phyloP scores from a whole-genome alignment of 1,140 invertebrate genomes.

The Bombus haemorrhoidalis region DNA sequence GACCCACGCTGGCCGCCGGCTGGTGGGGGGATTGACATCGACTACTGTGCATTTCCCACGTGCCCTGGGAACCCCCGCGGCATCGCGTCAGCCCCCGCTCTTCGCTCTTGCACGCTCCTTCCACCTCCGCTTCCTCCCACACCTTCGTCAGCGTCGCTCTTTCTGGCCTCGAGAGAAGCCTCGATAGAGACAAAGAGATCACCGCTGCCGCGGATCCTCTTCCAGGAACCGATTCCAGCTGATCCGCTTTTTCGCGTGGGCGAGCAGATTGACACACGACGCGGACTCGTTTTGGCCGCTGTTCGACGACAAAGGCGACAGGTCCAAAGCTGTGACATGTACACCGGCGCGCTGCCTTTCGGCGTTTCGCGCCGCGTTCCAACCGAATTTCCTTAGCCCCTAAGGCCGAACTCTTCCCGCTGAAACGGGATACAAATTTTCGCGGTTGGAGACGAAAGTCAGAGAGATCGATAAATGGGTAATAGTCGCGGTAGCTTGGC shows the following conservation, averaged over 20 bases:
- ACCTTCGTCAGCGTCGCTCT: conserved; percentile 59
- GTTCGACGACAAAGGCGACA: conserved; percentile 6
- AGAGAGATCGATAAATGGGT: background rate
- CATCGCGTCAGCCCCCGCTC: conserved; percentile 79
- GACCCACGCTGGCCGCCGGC: conserved; percentile 42
- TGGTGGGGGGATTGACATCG: conserved; percentile 77
- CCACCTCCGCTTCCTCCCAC: conserved; percentile 63
- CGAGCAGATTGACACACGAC: conserved; percentile 37
- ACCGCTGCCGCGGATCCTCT: conserved; percentile 51
- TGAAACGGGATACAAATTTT: background rate
- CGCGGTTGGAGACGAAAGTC: background rate
- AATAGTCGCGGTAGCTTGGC: conserved; percentile 32
- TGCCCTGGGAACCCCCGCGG: conserved; percentile 83
- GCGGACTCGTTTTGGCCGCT: conserved; percentile 20
- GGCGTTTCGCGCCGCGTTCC: too few relatives aligned
- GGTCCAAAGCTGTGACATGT: background rate
- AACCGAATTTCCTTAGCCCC: too few relatives aligned
- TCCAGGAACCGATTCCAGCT: conserved; percentile 50
- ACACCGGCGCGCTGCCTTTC: too few relatives aligned
- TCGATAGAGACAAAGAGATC: conserved; percentile 52
- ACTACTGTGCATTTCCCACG: conserved; percentile 84
- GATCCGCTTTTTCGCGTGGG: conserved; percentile 47
- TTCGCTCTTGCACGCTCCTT: conserved; percentile 71
- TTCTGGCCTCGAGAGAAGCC: conserved; percentile 36
- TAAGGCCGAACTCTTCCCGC: background rate